Conservation (phyloP, 1,140 invertebrate species). For the Leptonema lineaticorne region DNA sequence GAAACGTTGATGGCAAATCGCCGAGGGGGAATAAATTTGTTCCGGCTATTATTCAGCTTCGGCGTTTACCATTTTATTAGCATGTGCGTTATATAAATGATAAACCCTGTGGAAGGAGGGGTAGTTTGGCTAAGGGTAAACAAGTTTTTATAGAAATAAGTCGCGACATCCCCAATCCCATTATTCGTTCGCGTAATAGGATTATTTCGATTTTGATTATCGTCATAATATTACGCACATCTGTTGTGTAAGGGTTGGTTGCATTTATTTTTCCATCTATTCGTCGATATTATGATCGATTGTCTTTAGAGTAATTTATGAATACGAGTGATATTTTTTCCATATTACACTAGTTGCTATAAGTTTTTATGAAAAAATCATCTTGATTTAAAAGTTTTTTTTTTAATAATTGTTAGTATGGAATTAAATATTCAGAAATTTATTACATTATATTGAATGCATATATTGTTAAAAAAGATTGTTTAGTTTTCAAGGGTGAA, state of each 20-base stretch:
- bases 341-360: too few relatives aligned
- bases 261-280: too few relatives aligned
- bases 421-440: too few relatives aligned
- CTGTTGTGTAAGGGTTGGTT: too few relatives aligned
- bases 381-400: too few relatives aligned
- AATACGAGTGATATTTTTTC: too few relatives aligned
- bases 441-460: too few relatives aligned
- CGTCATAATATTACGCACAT: neutral
- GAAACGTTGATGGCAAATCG: slow-evolving; percentile 30
- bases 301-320: too few relatives aligned
- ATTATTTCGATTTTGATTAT: neutral
- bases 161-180: slow-evolving; percentile 1
- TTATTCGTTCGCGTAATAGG: neutral
- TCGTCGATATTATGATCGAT: too few relatives aligned
- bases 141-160: slow-evolving; percentile 13
- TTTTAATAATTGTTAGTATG: too few relatives aligned
- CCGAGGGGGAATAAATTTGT: slow-evolving; percentile 29
- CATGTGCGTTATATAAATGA: slow-evolving; percentile 28
- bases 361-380: too few relatives aligned
- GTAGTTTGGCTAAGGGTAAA: neutral
- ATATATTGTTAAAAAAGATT: neutral
- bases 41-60: slow-evolving; percentile 32
- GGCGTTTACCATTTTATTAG: slow-evolving; percentile 33
- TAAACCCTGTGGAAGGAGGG: slow-evolving; percentile 2
- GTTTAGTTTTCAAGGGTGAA: neutral